These are phyloP conservation scores for Parus major DNA, from an alignment of 2,113 vertebrate genomes.

Conservation along the genomic window DNA sequence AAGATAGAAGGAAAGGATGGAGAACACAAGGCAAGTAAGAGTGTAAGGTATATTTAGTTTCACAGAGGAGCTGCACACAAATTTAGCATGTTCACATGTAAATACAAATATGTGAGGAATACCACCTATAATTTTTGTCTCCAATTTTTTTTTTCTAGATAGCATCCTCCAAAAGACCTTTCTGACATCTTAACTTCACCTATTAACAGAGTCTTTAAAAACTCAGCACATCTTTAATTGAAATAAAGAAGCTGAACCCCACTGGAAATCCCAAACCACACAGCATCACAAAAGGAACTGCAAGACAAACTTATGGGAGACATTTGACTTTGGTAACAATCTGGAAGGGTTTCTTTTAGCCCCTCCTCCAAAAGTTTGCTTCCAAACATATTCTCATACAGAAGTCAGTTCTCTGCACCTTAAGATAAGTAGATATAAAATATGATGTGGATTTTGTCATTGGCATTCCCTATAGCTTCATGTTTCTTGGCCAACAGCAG, in stretches of 20 bases:
- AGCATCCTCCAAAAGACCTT: neutral
- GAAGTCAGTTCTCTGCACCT: neutral
- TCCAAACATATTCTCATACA: neutral
- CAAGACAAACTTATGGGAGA: neutral
- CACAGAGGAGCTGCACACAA: neutral
- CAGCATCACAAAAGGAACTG: rapidly evolving
- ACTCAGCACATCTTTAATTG: neutral
- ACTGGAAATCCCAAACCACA: neutral
- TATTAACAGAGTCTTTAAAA: neutral
- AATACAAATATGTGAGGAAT: neutral
- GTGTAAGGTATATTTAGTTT: neutral
- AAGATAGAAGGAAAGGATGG: neutral
- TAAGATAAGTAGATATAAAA: neutral
- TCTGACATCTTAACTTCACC: neutral
- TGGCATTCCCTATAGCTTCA: neutral
- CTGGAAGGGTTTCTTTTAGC: neutral
- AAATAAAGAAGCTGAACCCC: neutral
- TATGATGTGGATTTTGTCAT: neutral
- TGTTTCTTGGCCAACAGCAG: neutral
- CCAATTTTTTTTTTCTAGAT: neutral
- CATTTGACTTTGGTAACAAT: neutral
- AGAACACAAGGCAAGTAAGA: neutral
- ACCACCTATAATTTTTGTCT: neutral
- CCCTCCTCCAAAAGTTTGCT: neutral
- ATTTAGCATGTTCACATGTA: neutral